phyloP scores from a whole-genome alignment of 2,113 vertebrate species.

The Leptosomus discolor region DNA sequence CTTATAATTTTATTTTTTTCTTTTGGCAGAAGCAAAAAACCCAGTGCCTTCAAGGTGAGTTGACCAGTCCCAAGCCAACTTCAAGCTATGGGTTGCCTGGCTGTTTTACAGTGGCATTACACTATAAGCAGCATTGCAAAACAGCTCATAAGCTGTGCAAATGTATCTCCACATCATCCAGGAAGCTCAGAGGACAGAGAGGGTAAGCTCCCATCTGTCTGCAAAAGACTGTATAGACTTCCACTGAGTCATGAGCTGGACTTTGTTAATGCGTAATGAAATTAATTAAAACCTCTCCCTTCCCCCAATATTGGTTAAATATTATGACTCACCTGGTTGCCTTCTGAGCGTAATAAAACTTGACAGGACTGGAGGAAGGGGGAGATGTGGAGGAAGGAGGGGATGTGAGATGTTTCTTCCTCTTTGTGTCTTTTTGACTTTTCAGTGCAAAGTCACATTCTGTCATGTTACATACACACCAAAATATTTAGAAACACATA shows the following conservation, averaged over 20 bases:
- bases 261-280: constrained; percentile 21
- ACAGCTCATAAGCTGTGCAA: neutral
- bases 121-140: neutral
- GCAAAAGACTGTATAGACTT: neutral
- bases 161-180: neutral
- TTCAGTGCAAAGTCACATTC: constrained; percentile 16
- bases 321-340: constrained; percentile 36
- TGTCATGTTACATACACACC: constrained; percentile 2
- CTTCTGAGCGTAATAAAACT: constrained; percentile 12
- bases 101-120: neutral
- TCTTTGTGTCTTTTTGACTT: neutral
- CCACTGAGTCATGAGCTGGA: neutral
- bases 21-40: neutral
- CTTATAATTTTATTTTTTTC: neutral
- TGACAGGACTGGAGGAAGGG: neutral
- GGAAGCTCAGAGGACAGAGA: constrained; percentile 18
- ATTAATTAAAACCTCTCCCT: constrained; percentile 36
- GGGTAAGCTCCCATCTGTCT: constrained; percentile 26
- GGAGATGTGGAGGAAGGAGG: neutral
- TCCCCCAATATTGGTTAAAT: constrained; percentile 11
- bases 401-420: neutral
- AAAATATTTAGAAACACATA: constrained; percentile 39
- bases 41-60: neutral
- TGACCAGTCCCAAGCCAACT: neutral
- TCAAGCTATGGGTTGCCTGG: neutral